phyloP scores from a whole-genome alignment of 2,113 vertebrate species.

The Notothenia coriiceps region DNA sequence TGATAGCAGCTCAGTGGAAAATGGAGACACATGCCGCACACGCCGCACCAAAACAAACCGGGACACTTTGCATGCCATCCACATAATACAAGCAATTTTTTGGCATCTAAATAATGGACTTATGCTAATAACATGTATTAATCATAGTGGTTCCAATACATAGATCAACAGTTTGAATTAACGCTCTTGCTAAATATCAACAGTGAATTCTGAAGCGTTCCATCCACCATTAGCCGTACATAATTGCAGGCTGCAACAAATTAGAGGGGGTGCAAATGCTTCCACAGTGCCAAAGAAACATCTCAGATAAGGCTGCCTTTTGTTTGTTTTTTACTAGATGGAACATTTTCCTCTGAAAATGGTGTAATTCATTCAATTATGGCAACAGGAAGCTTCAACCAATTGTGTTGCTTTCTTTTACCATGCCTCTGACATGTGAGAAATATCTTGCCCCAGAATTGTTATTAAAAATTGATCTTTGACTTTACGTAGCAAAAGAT shows the following conservation, averaged over 20 bases:
- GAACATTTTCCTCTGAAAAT: conserved; percentile 29
- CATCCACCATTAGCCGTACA: conserved; percentile 59
- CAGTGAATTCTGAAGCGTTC: conserved; percentile 49
- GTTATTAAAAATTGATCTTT: conserved; percentile 59
- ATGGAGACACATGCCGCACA: neutral
- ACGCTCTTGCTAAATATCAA: conserved; percentile 44
- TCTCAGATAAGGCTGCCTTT: conserved; percentile 29
- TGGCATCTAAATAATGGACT: conserved; percentile 46
- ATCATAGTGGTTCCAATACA: conserved; percentile 55
- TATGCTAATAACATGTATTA: conserved; percentile 65
- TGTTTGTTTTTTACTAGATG: neutral
- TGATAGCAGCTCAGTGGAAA: conserved; percentile 14
- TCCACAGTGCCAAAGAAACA: conserved; percentile 21
- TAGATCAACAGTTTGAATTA: conserved; percentile 59
- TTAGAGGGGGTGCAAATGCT: conserved; percentile 51
- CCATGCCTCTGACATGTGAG: conserved; percentile 48
- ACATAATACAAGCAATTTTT: conserved; percentile 29
- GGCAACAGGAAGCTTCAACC: conserved; percentile 28
- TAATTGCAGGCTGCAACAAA: conserved; percentile 64
- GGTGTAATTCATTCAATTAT: conserved; percentile 31
- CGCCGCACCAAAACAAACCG: neutral
- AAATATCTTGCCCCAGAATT: conserved; percentile 34
- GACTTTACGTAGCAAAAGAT: conserved; percentile 43
- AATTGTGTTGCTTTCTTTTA: conserved; percentile 22
- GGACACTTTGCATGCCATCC: neutral